Evolutionary conservation across 2,113 vertebrate genomes (phyloP), one percentile per base, ranked within the genome.

Genomic region (Mormyrus iriodes): DNA sequence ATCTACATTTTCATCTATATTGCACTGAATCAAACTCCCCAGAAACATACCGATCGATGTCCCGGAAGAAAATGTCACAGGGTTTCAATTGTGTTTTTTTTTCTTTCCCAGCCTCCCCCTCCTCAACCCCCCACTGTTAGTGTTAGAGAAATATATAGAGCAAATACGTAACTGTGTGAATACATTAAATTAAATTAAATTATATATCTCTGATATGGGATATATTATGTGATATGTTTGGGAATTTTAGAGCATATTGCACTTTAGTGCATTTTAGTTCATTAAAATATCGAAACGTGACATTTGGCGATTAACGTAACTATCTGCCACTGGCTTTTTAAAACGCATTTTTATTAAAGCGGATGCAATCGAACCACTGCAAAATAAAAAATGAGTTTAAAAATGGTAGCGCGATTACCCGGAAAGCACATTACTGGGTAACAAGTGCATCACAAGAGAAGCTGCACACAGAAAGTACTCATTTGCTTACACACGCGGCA

Each of bases 131-230:
- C 96, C 93, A 96, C 95, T 95, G 95, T 93, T 95, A 93, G 91
- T 92, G 61, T 69, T 51, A 94, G 96, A 97, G 96, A 97, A 97
- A 97, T 96, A 95, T 92, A 94, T 53, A 73, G 89, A 93, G 93
- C 92, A 93, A 91, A 86, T 48, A 86, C 90, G 88, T 65, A 88
- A 90, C 89, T 90, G 91, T 91, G 92, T 52, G n/a, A 91, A 91
- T 86, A 85, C 84, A 89, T 35, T 0, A 49, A 27, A 48, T 85
- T 85, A 48, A 51, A 48, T 49, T 19, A n/a, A 24, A 27, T 85
- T 24, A 85, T 49, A 85, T 49, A 27, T 85, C 3, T 85, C 12
- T 49, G 46, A 21, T 6, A 27, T 85, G 83, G n/a, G 83, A 27
- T 49, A 49, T 27, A 49, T 48, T 51, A 49, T 51, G 31, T 85